phyloP scores from a whole-genome alignment of 2,113 vertebrate genomes.

The Callipepla californica region DNA sequence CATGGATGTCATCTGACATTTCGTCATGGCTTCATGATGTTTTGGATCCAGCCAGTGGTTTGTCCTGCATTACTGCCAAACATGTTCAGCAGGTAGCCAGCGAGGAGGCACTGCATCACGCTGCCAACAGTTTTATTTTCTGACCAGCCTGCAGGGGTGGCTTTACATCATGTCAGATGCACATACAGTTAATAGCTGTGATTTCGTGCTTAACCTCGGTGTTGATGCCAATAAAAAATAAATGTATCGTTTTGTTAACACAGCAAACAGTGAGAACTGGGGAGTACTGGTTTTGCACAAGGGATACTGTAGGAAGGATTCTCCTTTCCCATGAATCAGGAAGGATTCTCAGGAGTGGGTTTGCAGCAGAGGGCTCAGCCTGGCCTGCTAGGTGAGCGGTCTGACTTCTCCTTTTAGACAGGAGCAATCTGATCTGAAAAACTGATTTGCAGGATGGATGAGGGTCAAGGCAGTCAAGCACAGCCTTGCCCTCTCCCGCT shows the following conservation, averaged over 20 bases:
- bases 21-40: conserved; percentile 20
- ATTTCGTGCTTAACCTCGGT: background rate
- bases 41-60: conserved; percentile 16
- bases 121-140: background rate
- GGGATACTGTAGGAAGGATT: background rate
- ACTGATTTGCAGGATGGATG: rapidly evolving
- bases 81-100: background rate
- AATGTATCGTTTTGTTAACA: background rate
- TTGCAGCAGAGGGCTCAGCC: background rate
- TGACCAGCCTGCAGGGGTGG: conserved; percentile 17
- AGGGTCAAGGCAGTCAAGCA: background rate
- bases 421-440: background rate
- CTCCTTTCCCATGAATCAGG: background rate
- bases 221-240: background rate
- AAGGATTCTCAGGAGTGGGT: background rate
- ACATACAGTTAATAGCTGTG: background rate
- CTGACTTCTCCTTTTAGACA: background rate
- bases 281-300: background rate
- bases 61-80: conserved; percentile 18
- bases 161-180: background rate
- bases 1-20: conserved; percentile 62
- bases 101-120: rapidly evolving
- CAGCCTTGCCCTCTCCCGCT: background rate
- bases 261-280: background rate
- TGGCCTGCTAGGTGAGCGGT: background rate